Conservation (phyloP, 2,797 vertebrate species). For the Anabas testudineus region DNA sequence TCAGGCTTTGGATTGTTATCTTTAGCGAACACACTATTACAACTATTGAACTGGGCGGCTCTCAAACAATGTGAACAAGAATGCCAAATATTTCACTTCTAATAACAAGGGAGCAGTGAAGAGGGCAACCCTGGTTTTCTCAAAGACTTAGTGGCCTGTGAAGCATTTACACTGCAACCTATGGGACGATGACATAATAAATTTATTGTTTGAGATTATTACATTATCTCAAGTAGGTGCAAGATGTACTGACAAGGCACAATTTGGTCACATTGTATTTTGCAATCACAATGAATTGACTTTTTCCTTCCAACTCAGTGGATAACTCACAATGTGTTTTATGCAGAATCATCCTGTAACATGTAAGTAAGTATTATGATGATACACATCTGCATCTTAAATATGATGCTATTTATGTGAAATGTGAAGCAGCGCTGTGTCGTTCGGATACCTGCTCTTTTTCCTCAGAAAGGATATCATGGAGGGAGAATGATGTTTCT, state of each 20-base stretch:
- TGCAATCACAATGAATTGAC: conserved; percentile 12
- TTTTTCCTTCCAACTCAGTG: neutral
- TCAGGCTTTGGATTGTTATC: conserved; percentile 74
- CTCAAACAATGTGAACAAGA: conserved; percentile 79
- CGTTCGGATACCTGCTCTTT: conserved; percentile 3
- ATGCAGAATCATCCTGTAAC: neutral
- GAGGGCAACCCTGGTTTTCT: conserved; percentile 63
- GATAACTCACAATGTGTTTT: neutral
- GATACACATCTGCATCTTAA: conserved; percentile 2
- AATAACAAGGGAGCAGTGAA: conserved; percentile 71
- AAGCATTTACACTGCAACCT: conserved; percentile 46
- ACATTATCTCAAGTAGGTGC: neutral
- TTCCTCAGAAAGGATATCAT: neutral
- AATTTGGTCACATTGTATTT: conserved; percentile 5
- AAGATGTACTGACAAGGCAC: neutral
- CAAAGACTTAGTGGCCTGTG: conserved; percentile 57
- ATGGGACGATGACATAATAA: conserved; percentile 63
- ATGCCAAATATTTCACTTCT: conserved; percentile 79
- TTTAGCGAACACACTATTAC: conserved; percentile 71
- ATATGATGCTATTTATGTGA: neutral
- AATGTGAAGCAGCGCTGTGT: neutral
- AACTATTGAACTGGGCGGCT: conserved; percentile 70
- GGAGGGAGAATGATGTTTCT: conserved; percentile 11
- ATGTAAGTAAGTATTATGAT: neutral
- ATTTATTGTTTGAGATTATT: conserved; percentile 12